A percentile compares a stretch with the other conserved stretches of the same genome.
Evolutionary conservation across 2,113 vertebrate genomes (phyloP).

Genomic region (Callopanchax toddi): DNA sequence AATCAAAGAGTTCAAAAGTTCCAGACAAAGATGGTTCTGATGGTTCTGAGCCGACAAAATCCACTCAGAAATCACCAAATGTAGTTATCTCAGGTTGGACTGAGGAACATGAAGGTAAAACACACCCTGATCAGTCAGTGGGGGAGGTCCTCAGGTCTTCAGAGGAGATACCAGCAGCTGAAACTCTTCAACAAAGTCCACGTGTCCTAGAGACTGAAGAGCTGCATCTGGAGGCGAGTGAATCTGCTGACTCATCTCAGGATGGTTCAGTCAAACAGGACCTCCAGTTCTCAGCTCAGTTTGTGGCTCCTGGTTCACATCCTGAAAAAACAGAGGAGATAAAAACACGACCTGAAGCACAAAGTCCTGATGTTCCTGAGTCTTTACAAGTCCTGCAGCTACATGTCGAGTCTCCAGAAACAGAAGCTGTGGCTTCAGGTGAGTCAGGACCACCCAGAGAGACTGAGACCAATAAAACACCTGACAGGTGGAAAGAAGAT

Average conservation of each 20-base stretch:
- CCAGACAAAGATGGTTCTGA: slow-evolving; percentile 6
- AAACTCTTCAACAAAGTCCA: slow-evolving; percentile 20
- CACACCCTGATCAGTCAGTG: not conserved
- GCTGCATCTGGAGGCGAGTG: not conserved
- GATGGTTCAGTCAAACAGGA: not conserved
- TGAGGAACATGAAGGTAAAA: not conserved
- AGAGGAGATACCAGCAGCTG: not conserved
- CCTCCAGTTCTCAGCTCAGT: not conserved
- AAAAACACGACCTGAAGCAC: slow-evolving; percentile 1
- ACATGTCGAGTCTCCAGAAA: slow-evolving; percentile 21
- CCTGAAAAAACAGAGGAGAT: slow-evolving; percentile 27
- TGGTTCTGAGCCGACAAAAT: slow-evolving; percentile 14
- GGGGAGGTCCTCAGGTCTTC: not conserved
- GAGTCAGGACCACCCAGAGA: slow-evolving; percentile 42
- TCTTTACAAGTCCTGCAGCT: slow-evolving; percentile 14
- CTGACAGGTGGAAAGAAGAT: slow-evolving; percentile 49
- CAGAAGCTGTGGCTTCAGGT: slow-evolving; percentile 16
- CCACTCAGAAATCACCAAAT: not conserved
- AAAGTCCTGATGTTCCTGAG: slow-evolving; percentile 1
- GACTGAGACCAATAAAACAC: slow-evolving; percentile 30
- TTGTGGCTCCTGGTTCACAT: not conserved
- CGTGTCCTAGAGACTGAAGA: not conserved
- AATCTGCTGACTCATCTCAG: slow-evolving; percentile 1
- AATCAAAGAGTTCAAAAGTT: slow-evolving; percentile 26
- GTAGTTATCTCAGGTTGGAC: not conserved